These are phyloP conservation scores for Eupsilia transversa DNA, from an alignment of 2,888 invertebrate species.

Conservation along the genomic window DNA sequence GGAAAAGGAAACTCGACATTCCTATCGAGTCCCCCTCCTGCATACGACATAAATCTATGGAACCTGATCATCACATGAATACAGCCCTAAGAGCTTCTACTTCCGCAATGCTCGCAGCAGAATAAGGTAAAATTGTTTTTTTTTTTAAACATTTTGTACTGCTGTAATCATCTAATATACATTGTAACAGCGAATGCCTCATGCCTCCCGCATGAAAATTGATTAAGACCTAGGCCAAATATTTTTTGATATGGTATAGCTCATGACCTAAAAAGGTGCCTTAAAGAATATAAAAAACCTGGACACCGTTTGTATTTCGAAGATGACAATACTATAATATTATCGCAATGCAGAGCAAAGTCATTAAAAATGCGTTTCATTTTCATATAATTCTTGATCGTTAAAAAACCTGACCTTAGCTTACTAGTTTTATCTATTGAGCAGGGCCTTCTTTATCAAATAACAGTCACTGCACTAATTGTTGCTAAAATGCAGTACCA, in stretches of 20 bases:
- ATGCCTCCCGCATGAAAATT: too few relatives aligned
- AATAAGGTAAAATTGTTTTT: slow-evolving; percentile 13
- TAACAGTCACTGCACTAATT: neutral
- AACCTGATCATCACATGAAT: slow-evolving; percentile 68
- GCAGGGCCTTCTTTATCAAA: neutral
- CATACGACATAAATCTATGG: slow-evolving; percentile 50
- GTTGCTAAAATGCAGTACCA: neutral
- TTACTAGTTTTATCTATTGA: neutral
- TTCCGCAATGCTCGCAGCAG: slow-evolving; percentile 65
- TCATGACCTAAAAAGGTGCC: too few relatives aligned
- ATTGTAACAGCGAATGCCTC: too few relatives aligned
- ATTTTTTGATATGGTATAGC: too few relatives aligned
- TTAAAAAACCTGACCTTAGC: neutral
- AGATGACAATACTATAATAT: neutral
- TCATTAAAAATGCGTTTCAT: too few relatives aligned
- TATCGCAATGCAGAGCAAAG: neutral
- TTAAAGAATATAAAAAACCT: too few relatives aligned
- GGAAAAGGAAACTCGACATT: slow-evolving; percentile 71
- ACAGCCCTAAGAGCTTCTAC: slow-evolving; percentile 72
- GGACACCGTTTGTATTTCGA: neutral
- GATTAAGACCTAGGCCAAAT: too few relatives aligned
- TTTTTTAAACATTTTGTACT: neutral
- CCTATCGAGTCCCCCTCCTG: slow-evolving; percentile 1
- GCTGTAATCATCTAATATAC: too few relatives aligned
- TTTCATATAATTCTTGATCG: neutral